Evolutionary conservation across 2,113 vertebrate genomes (phyloP).

Genomic region (Willisornis vidua): DNA sequence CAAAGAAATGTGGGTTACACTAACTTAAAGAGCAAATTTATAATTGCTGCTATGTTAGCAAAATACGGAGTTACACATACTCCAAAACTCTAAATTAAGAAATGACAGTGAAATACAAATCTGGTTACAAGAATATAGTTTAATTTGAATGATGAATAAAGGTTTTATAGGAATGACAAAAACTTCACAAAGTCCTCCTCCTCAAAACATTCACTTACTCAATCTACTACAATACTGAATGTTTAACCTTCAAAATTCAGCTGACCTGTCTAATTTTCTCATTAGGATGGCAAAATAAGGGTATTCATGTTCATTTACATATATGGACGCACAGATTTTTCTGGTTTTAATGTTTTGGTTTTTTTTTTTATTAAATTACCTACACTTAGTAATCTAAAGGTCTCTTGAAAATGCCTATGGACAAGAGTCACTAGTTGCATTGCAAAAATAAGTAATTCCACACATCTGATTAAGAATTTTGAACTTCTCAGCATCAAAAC

Average conservation of each 20-base stretch:
- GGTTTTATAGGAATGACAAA: not conserved
- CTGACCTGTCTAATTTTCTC: not conserved
- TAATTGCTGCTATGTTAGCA: not conserved
- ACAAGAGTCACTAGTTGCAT: not conserved
- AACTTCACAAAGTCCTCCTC: not conserved
- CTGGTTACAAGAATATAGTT: not conserved
- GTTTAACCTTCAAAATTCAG: not conserved
- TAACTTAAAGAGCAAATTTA: not conserved
- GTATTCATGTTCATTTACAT: not conserved
- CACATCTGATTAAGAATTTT: not conserved
- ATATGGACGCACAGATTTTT: not conserved
- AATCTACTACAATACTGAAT: not conserved
- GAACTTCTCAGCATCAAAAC: not conserved
- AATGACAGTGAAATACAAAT: not conserved
- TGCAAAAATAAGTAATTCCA: not conserved
- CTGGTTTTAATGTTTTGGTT: not conserved
- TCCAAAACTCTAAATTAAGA: not conserved
- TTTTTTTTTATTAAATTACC: not conserved
- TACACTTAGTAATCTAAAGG: not conserved
- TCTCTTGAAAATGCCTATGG: not conserved
- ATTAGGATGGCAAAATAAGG: not conserved
- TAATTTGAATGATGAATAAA: not conserved
- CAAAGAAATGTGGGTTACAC: not conserved
- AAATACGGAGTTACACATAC: not conserved
- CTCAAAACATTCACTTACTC: not conserved